Evolutionary conservation across 2,888 invertebrate species (phyloP).

Genomic region (Sminthurinus aureus): DNA sequence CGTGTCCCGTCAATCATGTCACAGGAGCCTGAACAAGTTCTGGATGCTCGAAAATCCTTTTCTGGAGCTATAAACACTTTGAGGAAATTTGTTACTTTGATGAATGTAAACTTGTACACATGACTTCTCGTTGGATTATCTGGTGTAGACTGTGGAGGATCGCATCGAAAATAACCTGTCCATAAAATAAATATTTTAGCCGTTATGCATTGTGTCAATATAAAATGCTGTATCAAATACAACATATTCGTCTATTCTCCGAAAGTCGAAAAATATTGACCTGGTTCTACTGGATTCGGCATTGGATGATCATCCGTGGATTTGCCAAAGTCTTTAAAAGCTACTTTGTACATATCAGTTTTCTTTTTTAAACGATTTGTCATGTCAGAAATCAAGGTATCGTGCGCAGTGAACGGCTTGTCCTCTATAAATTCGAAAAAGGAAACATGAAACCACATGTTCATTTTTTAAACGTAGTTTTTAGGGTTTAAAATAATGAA

Average conservation of each 20-base stretch:
- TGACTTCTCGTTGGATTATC: constrained; percentile 20
- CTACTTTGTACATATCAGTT: constrained; percentile 25
- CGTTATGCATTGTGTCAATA: no score
- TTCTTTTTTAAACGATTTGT: constrained; percentile 15
- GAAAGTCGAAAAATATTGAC: no score
- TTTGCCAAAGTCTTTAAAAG: constrained; percentile 37
- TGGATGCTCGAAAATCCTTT: constrained; percentile 17
- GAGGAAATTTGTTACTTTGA: constrained; percentile 44
- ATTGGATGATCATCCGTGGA: no score
- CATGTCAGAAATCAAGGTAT: neutral
- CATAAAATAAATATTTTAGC: no score
- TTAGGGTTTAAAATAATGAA: no score
- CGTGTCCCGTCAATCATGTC: constrained; percentile 34
- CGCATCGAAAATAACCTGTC: constrained; percentile 41
- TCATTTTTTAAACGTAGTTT: no score
- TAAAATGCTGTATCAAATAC: no score
- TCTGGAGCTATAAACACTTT: constrained; percentile 36
- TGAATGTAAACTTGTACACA: constrained; percentile 30
- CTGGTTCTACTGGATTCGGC: no score
- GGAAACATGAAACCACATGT: neutral
- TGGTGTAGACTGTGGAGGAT: constrained; percentile 24
- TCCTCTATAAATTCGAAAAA: neutral
- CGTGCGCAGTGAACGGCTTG: neutral
- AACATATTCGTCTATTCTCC: neutral
- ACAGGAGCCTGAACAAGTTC: constrained; percentile 20